Percentiles rank a stretch among this genome's conserved stretches.
These are phyloP conservation scores for Rhadinocentrus ornatus DNA, from an alignment of 2,797 vertebrate species.

Conservation along the genomic window DNA sequence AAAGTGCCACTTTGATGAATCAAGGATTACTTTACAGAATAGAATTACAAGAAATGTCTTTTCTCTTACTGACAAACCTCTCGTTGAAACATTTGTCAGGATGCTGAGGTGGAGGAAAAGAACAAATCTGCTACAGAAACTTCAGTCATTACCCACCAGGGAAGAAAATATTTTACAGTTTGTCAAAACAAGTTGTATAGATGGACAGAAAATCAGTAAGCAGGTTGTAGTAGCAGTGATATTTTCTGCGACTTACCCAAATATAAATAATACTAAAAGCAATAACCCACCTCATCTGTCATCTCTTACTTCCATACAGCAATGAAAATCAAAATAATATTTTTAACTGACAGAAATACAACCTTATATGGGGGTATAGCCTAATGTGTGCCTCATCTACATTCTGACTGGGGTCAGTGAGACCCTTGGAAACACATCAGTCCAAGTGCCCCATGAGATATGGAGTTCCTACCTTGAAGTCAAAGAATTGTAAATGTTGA, in stretches of 20 bases:
- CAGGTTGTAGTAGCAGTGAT: no score
- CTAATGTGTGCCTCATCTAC: slow-evolving; percentile 22
- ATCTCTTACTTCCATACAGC: not conserved
- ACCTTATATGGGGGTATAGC: not conserved
- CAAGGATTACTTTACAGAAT: no score
- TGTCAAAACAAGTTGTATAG: no score
- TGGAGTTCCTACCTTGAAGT: slow-evolving; percentile 74
- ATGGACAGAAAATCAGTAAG: no score
- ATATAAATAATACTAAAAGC: slow-evolving; percentile 6
- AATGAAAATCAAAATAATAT: not conserved
- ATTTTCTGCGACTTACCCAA: not conserved
- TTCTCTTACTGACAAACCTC: not conserved
- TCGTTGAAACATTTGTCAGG: not conserved
- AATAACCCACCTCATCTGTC: not conserved
- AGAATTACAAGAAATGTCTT: not conserved
- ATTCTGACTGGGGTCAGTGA: slow-evolving; percentile 42
- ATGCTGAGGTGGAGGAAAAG: not conserved
- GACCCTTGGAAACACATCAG: slow-evolving; percentile 51
- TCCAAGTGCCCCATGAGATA: slow-evolving; percentile 80
- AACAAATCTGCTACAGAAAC: not conserved
- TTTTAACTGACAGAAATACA: not conserved
- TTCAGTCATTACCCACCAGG: not conserved
- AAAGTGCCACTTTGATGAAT: not conserved
- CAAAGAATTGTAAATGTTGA: slow-evolving; percentile 79
- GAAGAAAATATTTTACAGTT: not conserved